A percentile compares a stretch with the other conserved stretches of the same genome.
phyloP scores from a whole-genome alignment of 1,140 invertebrate species.

The Lineus longissimus region DNA sequence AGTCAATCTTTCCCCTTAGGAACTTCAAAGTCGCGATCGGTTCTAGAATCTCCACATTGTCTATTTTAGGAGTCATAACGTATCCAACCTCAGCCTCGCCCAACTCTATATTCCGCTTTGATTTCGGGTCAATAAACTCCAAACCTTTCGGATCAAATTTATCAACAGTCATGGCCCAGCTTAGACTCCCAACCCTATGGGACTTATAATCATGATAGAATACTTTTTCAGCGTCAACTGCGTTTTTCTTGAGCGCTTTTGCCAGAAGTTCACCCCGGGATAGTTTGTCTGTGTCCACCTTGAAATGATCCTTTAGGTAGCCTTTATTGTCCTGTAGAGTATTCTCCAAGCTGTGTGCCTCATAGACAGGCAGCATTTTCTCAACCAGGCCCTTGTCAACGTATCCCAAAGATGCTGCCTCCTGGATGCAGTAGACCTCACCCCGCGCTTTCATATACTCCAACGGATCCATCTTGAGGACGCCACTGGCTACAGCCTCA shows the following conservation, averaged over 20 bases:
- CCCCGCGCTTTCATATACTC: background rate
- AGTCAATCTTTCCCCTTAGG: background rate
- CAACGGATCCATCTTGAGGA: conserved; percentile 1
- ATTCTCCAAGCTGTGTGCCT: background rate
- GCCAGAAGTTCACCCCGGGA: background rate
- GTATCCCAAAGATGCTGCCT: background rate
- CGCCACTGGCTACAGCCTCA: background rate
- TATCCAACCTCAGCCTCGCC: background rate
- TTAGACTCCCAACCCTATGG: background rate
- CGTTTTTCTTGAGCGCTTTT: background rate
- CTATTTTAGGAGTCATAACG: background rate
- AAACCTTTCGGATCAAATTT: background rate
- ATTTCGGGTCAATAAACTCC: background rate
- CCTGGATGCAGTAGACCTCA: background rate
- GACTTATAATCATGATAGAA: conserved; percentile 5
- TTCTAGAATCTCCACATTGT: background rate
- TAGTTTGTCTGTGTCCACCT: background rate
- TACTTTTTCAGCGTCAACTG: background rate
- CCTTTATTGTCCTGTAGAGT: background rate
- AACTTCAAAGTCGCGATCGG: background rate
- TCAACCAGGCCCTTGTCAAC: background rate
- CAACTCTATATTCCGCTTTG: background rate
- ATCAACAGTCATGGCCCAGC: background rate
- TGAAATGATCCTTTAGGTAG: background rate
- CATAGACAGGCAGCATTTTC: background rate